Evolutionary conservation across 2,797 vertebrate genomes (phyloP), one percentile per base, ranked within the genome.

Genomic region (Diceros bicornis): DNA sequence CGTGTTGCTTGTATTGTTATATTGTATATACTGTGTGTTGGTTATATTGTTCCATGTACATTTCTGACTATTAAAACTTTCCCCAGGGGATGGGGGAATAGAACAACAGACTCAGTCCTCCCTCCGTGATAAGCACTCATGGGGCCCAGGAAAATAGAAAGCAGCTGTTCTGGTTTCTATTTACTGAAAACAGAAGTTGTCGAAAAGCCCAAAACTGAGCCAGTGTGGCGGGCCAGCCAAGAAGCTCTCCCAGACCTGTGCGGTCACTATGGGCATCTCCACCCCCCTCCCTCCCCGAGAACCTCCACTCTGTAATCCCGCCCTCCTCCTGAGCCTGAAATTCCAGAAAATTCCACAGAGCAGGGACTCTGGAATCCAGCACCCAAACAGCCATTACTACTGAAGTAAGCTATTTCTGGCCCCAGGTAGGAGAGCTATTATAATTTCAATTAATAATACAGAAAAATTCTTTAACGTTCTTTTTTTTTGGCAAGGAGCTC

Each of bases 321-420:
- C 64, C 71, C 6, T 37, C 17, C 55, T 25, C 27, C 12, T 14
- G 12, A 34, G 34, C 50, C 64, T 84, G 37, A 44, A 72, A 37
- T 85, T 95, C 93, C 94, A 89, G 91, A 59, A 74, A 78, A 69
- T 34, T 85, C 88, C 66, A 62, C 57, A 57, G 71, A 72, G 44
- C 20, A 4, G 23, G 18, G 18, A 61, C 72, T 55, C 74, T 20
- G 47, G 64, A 55, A 64, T 29, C 59, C 21, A 10, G 66, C 44
- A 14, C 52, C 16, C 32, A 62, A 21, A 44, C 29, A 44, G 7
- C 50, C 79, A 17, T 61, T 9, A 23, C 57, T 44, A 21, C 59
- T 4, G 23, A 91, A 21, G 23, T 44, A 1, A 29, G 69, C 41
- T 41, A n/a, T 69, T 79, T 89, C 79, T 29, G 68, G 78, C 21